phyloP scores from a whole-genome alignment of 2,113 vertebrate genomes.

The Rhinolophus sinicus region DNA sequence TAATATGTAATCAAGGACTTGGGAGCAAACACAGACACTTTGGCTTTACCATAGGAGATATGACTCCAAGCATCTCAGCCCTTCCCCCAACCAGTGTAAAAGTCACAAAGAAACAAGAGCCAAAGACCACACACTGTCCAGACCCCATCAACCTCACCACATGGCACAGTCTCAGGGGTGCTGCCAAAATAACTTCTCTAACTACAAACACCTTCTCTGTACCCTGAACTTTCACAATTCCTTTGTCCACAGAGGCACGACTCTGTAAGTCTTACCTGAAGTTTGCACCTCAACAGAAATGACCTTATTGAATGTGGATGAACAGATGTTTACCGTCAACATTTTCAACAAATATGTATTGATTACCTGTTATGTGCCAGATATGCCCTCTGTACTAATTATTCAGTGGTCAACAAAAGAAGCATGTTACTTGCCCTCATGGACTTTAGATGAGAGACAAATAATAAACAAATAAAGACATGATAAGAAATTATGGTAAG shows the following conservation, averaged over 20 bases:
- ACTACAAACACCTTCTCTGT: neutral
- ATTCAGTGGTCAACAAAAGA: conserved; percentile 37
- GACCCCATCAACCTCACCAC: neutral
- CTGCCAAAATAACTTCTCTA: conserved; percentile 16
- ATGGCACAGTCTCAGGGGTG: neutral
- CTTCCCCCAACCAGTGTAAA: neutral
- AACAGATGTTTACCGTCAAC: conserved; percentile 31
- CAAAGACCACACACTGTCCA: neutral
- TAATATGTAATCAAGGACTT: neutral
- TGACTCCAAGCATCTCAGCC: neutral
- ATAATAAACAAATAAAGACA: neutral
- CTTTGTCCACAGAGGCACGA: neutral
- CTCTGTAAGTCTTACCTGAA: neutral
- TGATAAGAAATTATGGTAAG: neutral
- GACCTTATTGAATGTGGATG: neutral
- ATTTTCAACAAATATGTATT: conserved; percentile 45
- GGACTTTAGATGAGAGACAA: conserved; percentile 8
- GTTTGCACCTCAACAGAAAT: neutral
- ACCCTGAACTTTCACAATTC: neutral
- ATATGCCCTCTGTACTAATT: neutral
- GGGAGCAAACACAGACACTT: neutral
- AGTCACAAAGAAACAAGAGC: neutral
- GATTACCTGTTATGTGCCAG: neutral
- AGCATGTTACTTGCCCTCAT: neutral
- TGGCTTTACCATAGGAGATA: neutral